Base-by-base conservation (phyloP, 2,797 vertebrate genomes). In the Hozukius guyotensis region DNA sequence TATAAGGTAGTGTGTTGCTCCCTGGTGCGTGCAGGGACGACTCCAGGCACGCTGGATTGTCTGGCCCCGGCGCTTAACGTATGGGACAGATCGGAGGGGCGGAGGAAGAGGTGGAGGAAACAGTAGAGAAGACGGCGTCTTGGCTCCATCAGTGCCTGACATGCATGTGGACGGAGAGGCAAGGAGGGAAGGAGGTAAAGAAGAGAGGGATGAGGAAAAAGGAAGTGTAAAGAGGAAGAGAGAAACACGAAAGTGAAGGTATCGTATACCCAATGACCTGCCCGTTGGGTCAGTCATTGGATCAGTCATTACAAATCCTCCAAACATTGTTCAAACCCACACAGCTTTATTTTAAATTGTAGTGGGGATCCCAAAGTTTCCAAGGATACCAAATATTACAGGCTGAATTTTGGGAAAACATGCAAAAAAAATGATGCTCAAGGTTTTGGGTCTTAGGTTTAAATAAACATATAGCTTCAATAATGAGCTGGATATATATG, bases 1-100 rank as follows among this genome's bases (percentile, higher is more conserved):
- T 95, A 95, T 95, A 95, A 95, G 94, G 94, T 79, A 95, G 94
- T 85, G 91, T 56, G 86, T 65, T 70, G 78, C 83, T 81, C 74
- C 46, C 83, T 29, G 81, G 82, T 83, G 82, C 85, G 53, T 89
- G 85, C 88, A 68, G 79, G 84, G 87, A 83, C 81, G 84, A 85
- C 59, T 88, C 69, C 78, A 87, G 87, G 81, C 84, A 73, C 34
- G 84, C 84, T 66, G 77, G 71, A 73, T 76, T 67, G 88, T 92
- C 88, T 80, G 34, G 67, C 76, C 53, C 64, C 25, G 24, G 34
- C 53, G 60, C 83, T 83, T 92, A 93, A 94, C 22, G 83, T 91
- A 92, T 87, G 84, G 89, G 89, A 91, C 71, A 71, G 77, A 76
- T 63, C 9, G 70, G 22, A 80, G 72, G 81, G 46, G 72, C 5